Base-by-base conservation (phyloP, 1,140 invertebrate genomes). In the Radopholus similis region DNA sequence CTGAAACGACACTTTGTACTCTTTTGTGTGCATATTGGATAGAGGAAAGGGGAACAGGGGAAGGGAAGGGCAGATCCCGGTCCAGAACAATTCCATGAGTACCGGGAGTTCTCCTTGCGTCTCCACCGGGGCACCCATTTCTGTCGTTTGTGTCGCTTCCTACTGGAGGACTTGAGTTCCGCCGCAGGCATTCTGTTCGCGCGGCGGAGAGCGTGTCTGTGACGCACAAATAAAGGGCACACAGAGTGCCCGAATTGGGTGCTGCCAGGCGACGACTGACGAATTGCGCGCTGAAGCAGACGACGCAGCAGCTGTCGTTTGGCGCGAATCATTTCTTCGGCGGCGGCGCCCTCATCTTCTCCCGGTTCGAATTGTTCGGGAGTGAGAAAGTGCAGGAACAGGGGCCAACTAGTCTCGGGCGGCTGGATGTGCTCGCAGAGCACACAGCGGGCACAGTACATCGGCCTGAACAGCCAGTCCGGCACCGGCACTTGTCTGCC, bases 1-100 rank as follows among this genome's bases (percentile, higher is more conserved):
- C 67, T 70, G 28, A 70, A 70, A 56, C 23, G n/a, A 68, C 8
- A 26, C 8, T 40, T 64, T 18, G 34, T 59, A 28, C 34, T 35
- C 4, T 9, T 21, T 21, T 9, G 34, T 11, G 8, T 9, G n/a
- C 2, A 5, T 21, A 30, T 9, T 23, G 13, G 38, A 58, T 13
- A 35, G 38, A 47, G 11, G 34, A 40, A 2, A 59, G 56, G 21
- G 32, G 21, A 42, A 58, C 13, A 58, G 56, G 38, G 34, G 21
- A 21, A 59, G 56, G 38, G 23, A 59, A 2, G 32, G 6, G 18
- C 23, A 59, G 38, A 44, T 42, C 28, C 28, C 18, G 23, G 6
- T 4, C 32, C 9, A 58, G 18, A 26, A n/a, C 44, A 8, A n/a
- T 23, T 23, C 13, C 26, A 26, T 58, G 11, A 30, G n/a, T 18